These are phyloP conservation scores for Tetranychus truncatus DNA, from an alignment of 2,888 invertebrate species.

Conservation along the genomic window DNA sequence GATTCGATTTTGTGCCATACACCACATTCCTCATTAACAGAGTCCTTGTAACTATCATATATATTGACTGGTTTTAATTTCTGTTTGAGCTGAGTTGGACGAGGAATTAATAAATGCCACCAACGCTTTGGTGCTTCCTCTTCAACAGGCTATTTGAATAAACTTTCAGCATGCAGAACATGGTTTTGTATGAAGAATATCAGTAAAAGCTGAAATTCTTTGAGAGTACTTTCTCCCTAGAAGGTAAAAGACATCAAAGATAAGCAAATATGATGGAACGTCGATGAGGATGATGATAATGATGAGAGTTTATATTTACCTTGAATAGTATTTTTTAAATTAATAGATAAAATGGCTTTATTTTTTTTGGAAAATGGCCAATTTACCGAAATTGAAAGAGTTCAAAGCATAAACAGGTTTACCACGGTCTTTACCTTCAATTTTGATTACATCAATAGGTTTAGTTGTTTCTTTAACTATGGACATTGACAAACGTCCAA, in stretches of 20 bases:
- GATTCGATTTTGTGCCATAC: slow-evolving; percentile 25
- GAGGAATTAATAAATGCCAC: slow-evolving; percentile 38
- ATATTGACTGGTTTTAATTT: neutral
- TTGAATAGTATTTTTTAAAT: neutral
- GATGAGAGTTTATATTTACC: neutral
- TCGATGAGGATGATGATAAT: too few relatives aligned
- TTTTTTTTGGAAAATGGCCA: slow-evolving; percentile 54
- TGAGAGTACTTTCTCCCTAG: too few relatives aligned
- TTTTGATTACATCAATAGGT: slow-evolving; percentile 60
- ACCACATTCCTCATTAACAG: slow-evolving; percentile 30
- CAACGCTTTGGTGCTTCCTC: slow-evolving; percentile 30
- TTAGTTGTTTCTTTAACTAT: slow-evolving; percentile 52
- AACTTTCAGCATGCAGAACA: too few relatives aligned
- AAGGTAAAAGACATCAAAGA: too few relatives aligned
- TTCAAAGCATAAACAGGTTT: slow-evolving; percentile 63
- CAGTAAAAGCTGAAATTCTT: slow-evolving; percentile 36
- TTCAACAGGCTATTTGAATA: neutral
- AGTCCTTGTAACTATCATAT: slow-evolving; percentile 27
- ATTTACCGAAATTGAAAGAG: slow-evolving; percentile 64
- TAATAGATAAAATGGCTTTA: slow-evolving; percentile 22
- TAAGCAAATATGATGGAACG: too few relatives aligned
- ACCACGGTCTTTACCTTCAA: slow-evolving; percentile 35
- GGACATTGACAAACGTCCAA: slow-evolving; percentile 65
- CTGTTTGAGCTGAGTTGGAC: slow-evolving; percentile 27
- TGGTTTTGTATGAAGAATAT: slow-evolving; percentile 54